Evolutionary conservation across 2,888 invertebrate species (phyloP), one percentile per base, ranked within the genome.

Genomic region (Oscheius onirici): DNA sequence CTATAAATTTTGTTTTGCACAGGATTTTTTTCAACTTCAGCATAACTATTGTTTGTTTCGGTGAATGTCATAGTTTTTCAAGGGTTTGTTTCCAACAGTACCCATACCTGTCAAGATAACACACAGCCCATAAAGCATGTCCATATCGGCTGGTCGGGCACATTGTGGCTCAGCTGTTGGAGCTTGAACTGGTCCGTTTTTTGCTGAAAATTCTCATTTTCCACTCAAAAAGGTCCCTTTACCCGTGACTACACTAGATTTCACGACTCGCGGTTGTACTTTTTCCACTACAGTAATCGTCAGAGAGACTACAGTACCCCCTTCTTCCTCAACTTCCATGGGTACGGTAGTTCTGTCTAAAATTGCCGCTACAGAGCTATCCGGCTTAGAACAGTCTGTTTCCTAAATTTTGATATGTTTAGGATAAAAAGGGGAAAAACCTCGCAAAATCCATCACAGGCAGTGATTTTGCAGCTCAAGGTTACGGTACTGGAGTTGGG

Each of bases 381-480:
- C 75, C 17, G 70, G 44, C 57, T 54, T 54, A 22, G 54, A 13
- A 20, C 67, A 68, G 43, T 68, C 67, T 3, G 44, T 24, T 8
- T 43, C 57, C 67, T 68, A 40, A 24, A 22, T 34, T 28, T 20
- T 44, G 17, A 8, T 28, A 10, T 40, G 1, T 17, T 28, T 0
- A 2, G 40, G 1, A n/a, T 2, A 58, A 41, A 40, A n/a, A 28
- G 40, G 26, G 20, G 15, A 65, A 67, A 40, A 54, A 69, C 55
- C 61, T 76, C 78, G 44, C 78, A 78, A 13, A 44, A 71, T 10
- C 74, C 76, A 24, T 76, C 76, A 55, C 78, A 78, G 1, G 73
- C 69, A 1, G 63, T 69, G 13, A 78, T 74, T 6, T 58, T 65
- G 41, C 78, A 78, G 11, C 71, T 66, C 17, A 78, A 46, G 13